Evolutionary conservation across 2,797 vertebrate species (phyloP).

Genomic region (Neopelma chrysocephalum): DNA sequence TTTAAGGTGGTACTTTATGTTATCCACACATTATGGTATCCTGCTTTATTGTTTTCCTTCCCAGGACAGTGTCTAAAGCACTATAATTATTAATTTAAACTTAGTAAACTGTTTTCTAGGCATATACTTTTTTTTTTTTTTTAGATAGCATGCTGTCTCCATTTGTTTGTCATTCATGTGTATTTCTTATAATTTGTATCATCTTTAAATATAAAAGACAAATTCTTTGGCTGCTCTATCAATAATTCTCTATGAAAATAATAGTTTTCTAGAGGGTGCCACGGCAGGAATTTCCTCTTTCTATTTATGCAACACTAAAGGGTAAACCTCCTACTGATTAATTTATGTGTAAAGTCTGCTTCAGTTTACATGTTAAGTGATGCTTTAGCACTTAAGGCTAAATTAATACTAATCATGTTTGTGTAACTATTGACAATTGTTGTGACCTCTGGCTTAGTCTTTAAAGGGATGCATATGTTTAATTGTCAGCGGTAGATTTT

Average conservation of each 20-base stretch:
- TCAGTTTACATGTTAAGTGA: background rate
- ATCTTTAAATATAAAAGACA: background rate
- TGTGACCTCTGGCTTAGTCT: conserved; percentile 10
- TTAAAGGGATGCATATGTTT: background rate
- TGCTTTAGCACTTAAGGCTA: conserved; percentile 8
- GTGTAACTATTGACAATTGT: conserved; percentile 9
- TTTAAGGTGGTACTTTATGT: background rate
- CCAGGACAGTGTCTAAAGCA: background rate
- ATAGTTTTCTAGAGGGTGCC: background rate
- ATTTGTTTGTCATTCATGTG: background rate
- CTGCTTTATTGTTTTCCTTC: background rate
- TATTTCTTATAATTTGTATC: background rate
- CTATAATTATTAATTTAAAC: background rate
- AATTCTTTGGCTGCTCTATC: background rate
- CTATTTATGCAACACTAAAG: background rate
- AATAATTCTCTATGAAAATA: background rate
- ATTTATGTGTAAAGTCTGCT: conserved; percentile 12
- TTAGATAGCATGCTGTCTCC: background rate
- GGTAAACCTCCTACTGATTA: background rate
- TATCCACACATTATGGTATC: background rate
- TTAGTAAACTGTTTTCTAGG: background rate
- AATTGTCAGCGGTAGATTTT: background rate
- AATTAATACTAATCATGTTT: conserved; percentile 31
- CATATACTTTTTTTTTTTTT: background rate
- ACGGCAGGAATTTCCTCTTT: background rate